Percentiles rank a stretch among this genome's conserved stretches.
These are phyloP conservation scores for Leguminivora glycinivorella DNA, from an alignment of 1,140 invertebrate genomes.

Conservation along the genomic window DNA sequence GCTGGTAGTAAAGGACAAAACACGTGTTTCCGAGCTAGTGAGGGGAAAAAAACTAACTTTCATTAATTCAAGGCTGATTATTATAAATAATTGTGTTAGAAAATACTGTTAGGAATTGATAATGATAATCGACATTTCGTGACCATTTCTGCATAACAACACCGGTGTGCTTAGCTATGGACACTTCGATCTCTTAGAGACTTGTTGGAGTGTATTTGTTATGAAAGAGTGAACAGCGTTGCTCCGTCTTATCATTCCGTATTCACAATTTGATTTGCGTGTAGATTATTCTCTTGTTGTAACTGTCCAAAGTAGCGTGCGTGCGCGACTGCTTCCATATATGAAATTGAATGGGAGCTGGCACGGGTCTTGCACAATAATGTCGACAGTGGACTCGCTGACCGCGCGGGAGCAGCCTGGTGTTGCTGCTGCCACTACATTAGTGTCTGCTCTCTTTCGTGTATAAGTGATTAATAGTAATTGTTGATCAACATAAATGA, in stretches of 20 bases:
- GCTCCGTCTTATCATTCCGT: constrained; percentile 37
- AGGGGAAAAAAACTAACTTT: too few species aligned
- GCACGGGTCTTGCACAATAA: constrained; percentile 72
- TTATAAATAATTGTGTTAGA: too few species aligned
- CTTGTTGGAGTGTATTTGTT: background rate
- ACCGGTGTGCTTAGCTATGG: too few species aligned
- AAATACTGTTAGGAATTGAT: too few species aligned
- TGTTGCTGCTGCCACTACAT: background rate
- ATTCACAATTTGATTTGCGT: constrained; percentile 50
- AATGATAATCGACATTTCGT: too few species aligned
- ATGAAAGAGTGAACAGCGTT: constrained; percentile 30
- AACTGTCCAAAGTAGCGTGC: constrained; percentile 60
- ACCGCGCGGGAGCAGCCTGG: constrained; percentile 39
- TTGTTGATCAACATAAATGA: constrained; percentile 27
- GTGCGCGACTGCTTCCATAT: constrained; percentile 68
- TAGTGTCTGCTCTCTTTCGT: constrained; percentile 22
- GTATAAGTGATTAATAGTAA: constrained; percentile 38
- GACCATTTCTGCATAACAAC: too few species aligned
- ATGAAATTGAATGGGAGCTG: constrained; percentile 73
- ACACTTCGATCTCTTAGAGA: background rate
- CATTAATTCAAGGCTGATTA: too few species aligned
- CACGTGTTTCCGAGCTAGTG: too few species aligned
- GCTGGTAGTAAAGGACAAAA: too few species aligned
- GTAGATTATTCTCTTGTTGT: constrained; percentile 50
- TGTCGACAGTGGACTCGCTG: constrained; percentile 53